phyloP scores from a whole-genome alignment of 1,140 invertebrate species.

The Orchestia grillus region DNA sequence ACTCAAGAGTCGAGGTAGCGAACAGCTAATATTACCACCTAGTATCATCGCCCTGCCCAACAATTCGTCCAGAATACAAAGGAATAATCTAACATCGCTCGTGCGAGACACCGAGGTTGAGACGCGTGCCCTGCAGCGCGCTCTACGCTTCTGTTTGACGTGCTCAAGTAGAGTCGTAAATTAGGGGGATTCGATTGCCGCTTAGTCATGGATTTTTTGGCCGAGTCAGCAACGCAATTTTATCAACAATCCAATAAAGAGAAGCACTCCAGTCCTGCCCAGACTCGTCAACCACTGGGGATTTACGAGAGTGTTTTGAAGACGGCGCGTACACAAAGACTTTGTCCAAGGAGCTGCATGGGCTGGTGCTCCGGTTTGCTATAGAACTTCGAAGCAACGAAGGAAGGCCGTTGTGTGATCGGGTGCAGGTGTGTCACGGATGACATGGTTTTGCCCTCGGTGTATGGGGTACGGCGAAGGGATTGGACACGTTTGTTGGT shows the following conservation, averaged over 20 bases:
- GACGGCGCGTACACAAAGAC: not conserved
- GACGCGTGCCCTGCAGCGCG: not conserved
- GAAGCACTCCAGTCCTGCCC: not conserved
- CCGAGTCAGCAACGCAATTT: not conserved
- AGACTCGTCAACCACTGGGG: conserved; percentile 2
- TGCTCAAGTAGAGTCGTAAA: not conserved
- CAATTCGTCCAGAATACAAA: not conserved
- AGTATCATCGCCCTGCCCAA: not conserved
- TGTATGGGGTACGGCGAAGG: too few relatives aligned
- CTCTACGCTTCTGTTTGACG: conserved; percentile 1
- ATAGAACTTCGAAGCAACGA: too few relatives aligned
- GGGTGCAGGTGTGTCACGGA: too few relatives aligned
- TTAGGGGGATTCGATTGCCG: conserved; percentile 11
- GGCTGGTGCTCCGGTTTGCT: too few relatives aligned
- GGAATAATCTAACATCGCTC: not conserved
- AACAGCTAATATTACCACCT: not conserved
- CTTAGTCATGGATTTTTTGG: conserved; percentile 11
- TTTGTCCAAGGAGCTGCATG: not conserved
- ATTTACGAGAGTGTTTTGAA: conserved; percentile 18
- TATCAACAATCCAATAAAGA: conserved; percentile 10
- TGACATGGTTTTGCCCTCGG: too few relatives aligned
- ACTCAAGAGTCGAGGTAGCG: not conserved
- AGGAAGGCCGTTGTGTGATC: too few relatives aligned
- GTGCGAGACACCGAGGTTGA: not conserved
- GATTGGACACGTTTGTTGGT: too few relatives aligned